Percentiles rank a stretch among this genome's conserved stretches.
These are phyloP conservation scores for Strigamia crassipes DNA, from an alignment of 2,888 invertebrate genomes.

Conservation along the genomic window DNA sequence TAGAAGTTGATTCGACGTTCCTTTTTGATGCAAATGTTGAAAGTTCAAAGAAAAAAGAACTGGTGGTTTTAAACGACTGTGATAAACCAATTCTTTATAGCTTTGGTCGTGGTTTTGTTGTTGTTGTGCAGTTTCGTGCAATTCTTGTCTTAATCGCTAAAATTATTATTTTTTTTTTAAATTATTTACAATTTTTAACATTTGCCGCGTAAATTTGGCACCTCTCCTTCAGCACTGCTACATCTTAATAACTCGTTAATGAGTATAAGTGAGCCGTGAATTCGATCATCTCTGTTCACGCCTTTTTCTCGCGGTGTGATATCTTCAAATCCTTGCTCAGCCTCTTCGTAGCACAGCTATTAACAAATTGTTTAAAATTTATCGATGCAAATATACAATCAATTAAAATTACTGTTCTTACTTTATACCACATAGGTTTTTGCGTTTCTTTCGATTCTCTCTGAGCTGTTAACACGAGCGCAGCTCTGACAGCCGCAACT, in stretches of 20 bases:
- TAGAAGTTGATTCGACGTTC: conserved; percentile 45
- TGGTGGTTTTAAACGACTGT: conserved; percentile 48
- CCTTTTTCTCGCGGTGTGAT: conserved; percentile 71
- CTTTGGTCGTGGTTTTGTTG: conserved; percentile 57
- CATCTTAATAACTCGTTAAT: conserved; percentile 91
- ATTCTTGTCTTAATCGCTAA: conserved; percentile 57
- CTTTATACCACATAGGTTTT: conserved; percentile 78
- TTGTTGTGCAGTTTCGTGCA: conserved; percentile 59
- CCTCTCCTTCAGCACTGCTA: conserved; percentile 72
- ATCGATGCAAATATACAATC: neutral
- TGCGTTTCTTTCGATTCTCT: conserved; percentile 91
- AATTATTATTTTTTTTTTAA: too few species aligned
- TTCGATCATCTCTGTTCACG: conserved; percentile 82
- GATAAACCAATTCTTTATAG: conserved; percentile 46
- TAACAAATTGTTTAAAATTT: neutral
- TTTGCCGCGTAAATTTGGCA: neutral
- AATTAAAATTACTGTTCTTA: conserved; percentile 50
- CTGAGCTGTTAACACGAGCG: conserved; percentile 91
- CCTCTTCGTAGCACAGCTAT: conserved; percentile 84
- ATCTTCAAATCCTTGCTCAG: conserved; percentile 78
- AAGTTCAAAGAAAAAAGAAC: conserved; percentile 50
- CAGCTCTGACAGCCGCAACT: conserved; percentile 91
- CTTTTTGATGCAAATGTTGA: conserved; percentile 51
- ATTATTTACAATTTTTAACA: neutral
- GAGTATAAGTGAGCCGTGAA: conserved; percentile 89